These are phyloP conservation scores for Lasioglossum villosulum DNA, from an alignment of 2,888 invertebrate species.

Conservation along the genomic window DNA sequence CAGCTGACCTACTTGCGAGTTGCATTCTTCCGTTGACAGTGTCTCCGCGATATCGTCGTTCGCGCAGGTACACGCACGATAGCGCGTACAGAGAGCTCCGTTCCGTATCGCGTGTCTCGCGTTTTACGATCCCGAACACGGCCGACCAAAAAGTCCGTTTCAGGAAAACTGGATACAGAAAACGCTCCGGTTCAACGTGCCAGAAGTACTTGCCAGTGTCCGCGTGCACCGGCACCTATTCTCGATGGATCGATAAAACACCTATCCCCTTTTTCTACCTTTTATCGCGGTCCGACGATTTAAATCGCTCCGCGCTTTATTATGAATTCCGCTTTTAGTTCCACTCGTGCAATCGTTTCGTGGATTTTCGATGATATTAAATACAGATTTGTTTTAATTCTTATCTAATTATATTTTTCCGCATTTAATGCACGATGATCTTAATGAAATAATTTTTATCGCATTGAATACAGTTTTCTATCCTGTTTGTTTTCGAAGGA, in stretches of 20 bases:
- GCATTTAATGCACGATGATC: too few relatives aligned
- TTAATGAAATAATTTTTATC: too few relatives aligned
- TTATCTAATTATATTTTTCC: too few relatives aligned
- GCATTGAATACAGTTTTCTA: too few relatives aligned
- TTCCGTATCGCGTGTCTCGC: constrained; percentile 58
- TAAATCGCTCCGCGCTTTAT: neutral
- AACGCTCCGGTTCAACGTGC: neutral
- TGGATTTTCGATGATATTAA: too few relatives aligned
- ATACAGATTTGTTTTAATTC: too few relatives aligned
- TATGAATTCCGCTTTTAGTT: neutral
- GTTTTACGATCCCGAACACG: constrained; percentile 41
- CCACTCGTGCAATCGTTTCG: too few relatives aligned
- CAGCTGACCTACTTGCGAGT: constrained; percentile 68
- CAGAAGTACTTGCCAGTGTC: neutral
- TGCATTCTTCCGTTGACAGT: constrained; percentile 64
- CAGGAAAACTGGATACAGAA: constrained; percentile 53
- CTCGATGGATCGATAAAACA: constrained; percentile 46
- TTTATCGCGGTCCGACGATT: constrained; percentile 15
- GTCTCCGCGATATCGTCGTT: constrained; percentile 61
- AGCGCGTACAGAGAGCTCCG: constrained; percentile 57
- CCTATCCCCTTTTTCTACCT: constrained; percentile 18
- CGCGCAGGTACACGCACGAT: constrained; percentile 62
- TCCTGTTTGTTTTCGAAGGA: too few relatives aligned
- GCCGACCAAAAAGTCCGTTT: constrained; percentile 52
- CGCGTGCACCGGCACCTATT: neutral